Evolutionary conservation across 2,797 vertebrate species (phyloP).

Genomic region (Danio kyathit): DNA sequence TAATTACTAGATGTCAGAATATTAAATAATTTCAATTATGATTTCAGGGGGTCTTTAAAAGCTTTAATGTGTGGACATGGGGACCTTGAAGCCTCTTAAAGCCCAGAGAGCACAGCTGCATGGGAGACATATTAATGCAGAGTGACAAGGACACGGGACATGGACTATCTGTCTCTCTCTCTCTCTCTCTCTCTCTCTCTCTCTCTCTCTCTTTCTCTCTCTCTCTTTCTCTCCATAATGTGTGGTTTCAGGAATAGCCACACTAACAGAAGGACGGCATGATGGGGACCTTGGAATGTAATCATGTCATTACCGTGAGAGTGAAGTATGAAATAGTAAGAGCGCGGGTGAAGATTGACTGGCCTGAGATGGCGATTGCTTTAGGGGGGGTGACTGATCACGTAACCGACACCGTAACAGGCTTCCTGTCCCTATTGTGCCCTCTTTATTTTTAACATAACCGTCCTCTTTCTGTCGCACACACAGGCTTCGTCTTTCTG

Average conservation of each 20-base stretch:
- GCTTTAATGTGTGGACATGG: constrained; percentile 50
- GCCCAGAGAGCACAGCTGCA: constrained; percentile 54
- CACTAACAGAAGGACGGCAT: constrained; percentile 46
- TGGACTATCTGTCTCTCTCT: constrained; percentile 47
- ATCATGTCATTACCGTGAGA: constrained; percentile 62
- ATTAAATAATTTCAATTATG: too few relatives aligned
- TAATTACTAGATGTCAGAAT: too few relatives aligned
- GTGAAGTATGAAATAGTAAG: constrained; percentile 53
- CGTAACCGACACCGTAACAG: constrained; percentile 44
- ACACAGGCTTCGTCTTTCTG: background rate
- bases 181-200: constrained; percentile 37
- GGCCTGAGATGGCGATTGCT: constrained; percentile 54
- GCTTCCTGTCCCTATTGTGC: constrained; percentile 38
- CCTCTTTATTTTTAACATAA: constrained; percentile 36
- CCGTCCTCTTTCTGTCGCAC: background rate
- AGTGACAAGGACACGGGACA: constrained; percentile 62
- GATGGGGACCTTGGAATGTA: constrained; percentile 59
- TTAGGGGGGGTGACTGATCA: constrained; percentile 52
- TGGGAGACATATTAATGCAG: constrained; percentile 63
- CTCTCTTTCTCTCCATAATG: constrained; percentile 51
- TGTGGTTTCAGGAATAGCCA: constrained; percentile 55
- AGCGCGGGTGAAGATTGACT: constrained; percentile 58
- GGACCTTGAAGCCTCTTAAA: constrained; percentile 56
- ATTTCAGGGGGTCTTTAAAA: constrained; percentile 11
- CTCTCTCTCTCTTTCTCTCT: constrained; percentile 35